Evolutionary conservation across 2,113 vertebrate species (phyloP).

Genomic region (Argyrosomus japonicus): DNA sequence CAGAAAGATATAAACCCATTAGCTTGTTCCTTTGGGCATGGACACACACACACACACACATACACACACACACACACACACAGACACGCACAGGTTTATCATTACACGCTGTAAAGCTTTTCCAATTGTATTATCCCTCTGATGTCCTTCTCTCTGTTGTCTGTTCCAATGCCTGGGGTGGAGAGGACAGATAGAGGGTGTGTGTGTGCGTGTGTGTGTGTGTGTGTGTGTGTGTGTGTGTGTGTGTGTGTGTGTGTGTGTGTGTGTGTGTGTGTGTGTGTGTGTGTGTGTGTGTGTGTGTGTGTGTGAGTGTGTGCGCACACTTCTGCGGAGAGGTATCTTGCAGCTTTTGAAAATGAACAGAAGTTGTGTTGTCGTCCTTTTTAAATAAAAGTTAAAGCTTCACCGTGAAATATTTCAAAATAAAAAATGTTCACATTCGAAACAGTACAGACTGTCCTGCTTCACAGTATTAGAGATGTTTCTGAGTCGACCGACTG

Average conservation of each 20-base stretch:
- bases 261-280: conserved; percentile 33
- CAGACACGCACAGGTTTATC: conserved; percentile 83
- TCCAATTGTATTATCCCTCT: conserved; percentile 87
- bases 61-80: conserved; percentile 62
- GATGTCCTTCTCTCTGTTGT: conserved; percentile 84
- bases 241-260: background rate
- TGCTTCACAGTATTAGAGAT: background rate
- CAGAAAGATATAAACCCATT: conserved; percentile 95
- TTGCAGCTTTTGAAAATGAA: conserved; percentile 20
- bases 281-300: conserved; percentile 42
- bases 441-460: background rate
- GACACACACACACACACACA: conserved; percentile 27
- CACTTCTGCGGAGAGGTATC: conserved; percentile 16
- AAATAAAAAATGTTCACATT: background rate
- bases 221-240: conserved; percentile 41
- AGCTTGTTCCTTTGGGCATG: conserved; percentile 90
- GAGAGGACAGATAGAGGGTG: conserved; percentile 74
- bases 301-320: conserved; percentile 3
- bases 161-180: conserved; percentile 80
- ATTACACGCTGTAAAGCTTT: conserved; percentile 87
- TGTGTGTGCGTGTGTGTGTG: conserved; percentile 27
- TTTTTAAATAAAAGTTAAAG: conserved; percentile 22
- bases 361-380: background rate
- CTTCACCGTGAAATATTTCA: background rate
- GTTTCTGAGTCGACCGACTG: background rate